Base-by-base conservation (phyloP, 2,888 invertebrate genomes). In the Nudaria mundana region DNA sequence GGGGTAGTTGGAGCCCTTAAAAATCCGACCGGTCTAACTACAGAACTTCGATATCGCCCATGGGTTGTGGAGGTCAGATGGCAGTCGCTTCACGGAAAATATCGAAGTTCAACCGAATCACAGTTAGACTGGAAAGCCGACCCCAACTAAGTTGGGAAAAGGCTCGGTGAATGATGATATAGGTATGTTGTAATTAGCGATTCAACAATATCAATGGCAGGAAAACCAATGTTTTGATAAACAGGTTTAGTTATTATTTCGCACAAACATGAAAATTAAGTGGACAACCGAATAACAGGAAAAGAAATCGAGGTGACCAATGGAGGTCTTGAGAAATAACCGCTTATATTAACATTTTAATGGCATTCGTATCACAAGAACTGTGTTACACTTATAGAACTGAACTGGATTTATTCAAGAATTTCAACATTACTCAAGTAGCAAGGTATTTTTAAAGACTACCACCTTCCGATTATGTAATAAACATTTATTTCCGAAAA, bases 281-380 rank as follows among this genome's bases (percentile, higher is more conserved):
- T 50, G 43, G 45, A 45, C 44, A 44, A 20, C 49, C 57, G 55
- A 69, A 62, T 52, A 72, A 71, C 74, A 75, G 75, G 75, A 74
- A 75, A 72, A 67, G 63, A 68, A 67, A 71, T 68, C 65, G 59
- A 63, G 56, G 61, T 60, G 54, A 63, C 46, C 43, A 47, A 52
- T 41, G 47, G 40, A 41, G 46, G 44, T 53, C 56, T 58, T 52
- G 52, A 44, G 43, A 58, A 59, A 55, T 40, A 52, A 56, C 48
- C 35, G 47, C 36, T 50, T 41, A 50, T 55, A 50, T 46, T 41
- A 39, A 52, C 50, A 52, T 43, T 30, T 43, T 51, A 48, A 38
- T 46, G 37, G 49, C 33, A 48, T 59, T 52, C 47, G 52, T 52
- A 48, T 47, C 45, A 48, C 30, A 40, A 45, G 33, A 31, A 22